These are phyloP conservation scores for Oscheius myriophilus DNA, from an alignment of 2,888 invertebrate species.

Conservation along the genomic window DNA sequence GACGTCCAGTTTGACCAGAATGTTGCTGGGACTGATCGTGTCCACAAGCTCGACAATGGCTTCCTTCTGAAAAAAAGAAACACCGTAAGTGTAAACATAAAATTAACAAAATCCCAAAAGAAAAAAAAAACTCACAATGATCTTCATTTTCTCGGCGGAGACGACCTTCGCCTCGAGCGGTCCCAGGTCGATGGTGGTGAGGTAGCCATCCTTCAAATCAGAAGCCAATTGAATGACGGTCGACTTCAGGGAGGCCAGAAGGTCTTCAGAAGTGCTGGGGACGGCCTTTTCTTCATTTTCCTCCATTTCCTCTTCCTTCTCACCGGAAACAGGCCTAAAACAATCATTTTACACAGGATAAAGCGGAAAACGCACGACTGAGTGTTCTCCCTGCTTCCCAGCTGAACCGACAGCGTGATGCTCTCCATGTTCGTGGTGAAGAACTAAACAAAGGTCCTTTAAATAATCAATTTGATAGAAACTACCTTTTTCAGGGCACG, in stretches of 20 bases:
- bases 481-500: slow-evolving; percentile 13
- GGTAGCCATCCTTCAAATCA: slow-evolving; percentile 22
- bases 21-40: slow-evolving; percentile 6
- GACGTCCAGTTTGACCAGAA: slow-evolving; percentile 1
- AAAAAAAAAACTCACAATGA: slow-evolving; percentile 13
- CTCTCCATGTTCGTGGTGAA: slow-evolving; percentile 16
- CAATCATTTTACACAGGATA: neutral
- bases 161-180: slow-evolving; percentile 25
- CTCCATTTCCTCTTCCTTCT: slow-evolving; percentile 5
- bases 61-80: slow-evolving; percentile 14
- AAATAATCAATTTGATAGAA: neutral
- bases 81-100: neutral
- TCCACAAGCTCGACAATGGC: slow-evolving; percentile 7
- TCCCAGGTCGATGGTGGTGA: slow-evolving; percentile 15
- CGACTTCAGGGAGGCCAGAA: slow-evolving; percentile 10
- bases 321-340: slow-evolving; percentile 1
- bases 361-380: slow-evolving; percentile 4
- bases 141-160: slow-evolving; percentile 18
- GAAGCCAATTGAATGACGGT: neutral
- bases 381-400: slow-evolving; percentile 12
- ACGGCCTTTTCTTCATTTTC: slow-evolving; percentile 2
- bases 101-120: neutral
- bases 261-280: slow-evolving; percentile 7
- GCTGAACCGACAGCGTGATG: slow-evolving; percentile 1
- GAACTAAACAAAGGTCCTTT: slow-evolving; percentile 4